phyloP scores from a whole-genome alignment of 2,888 invertebrate genomes.

The Trissolcus japonicus region DNA sequence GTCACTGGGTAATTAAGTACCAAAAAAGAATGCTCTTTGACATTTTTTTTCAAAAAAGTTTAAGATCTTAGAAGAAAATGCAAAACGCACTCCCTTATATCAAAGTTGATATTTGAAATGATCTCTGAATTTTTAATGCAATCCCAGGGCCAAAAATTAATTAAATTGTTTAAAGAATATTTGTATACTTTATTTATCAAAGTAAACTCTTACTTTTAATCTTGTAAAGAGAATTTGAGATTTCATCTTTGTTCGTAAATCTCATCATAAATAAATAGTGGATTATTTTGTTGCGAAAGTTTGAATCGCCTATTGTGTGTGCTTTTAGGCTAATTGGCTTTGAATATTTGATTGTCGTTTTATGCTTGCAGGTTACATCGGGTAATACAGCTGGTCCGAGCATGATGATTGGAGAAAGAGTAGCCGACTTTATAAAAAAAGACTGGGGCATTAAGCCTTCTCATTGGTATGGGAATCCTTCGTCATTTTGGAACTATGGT shows the following conservation, averaged over 20 bases:
- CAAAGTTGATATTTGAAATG: too few relatives aligned
- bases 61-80: too few relatives aligned
- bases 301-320: neutral
- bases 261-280: neutral
- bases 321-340: neutral
- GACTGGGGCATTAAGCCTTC: conserved; percentile 73
- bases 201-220: too few relatives aligned
- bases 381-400: conserved; percentile 80
- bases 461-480: conserved; percentile 67
- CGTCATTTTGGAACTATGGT: conserved; percentile 29
- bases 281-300: neutral
- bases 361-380: conserved; percentile 66
- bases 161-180: too few relatives aligned
- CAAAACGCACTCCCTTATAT: too few relatives aligned
- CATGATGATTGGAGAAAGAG: conserved; percentile 81
- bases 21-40: neutral
- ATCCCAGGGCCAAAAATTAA: too few relatives aligned
- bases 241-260: neutral
- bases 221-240: too few relatives aligned
- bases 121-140: too few relatives aligned
- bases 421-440: conserved; percentile 77
- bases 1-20: too few relatives aligned
- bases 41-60: too few relatives aligned
- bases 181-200: too few relatives aligned
- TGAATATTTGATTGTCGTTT: neutral